phyloP scores from a whole-genome alignment of 2,888 invertebrate genomes.

The Rhingia rostrata region DNA sequence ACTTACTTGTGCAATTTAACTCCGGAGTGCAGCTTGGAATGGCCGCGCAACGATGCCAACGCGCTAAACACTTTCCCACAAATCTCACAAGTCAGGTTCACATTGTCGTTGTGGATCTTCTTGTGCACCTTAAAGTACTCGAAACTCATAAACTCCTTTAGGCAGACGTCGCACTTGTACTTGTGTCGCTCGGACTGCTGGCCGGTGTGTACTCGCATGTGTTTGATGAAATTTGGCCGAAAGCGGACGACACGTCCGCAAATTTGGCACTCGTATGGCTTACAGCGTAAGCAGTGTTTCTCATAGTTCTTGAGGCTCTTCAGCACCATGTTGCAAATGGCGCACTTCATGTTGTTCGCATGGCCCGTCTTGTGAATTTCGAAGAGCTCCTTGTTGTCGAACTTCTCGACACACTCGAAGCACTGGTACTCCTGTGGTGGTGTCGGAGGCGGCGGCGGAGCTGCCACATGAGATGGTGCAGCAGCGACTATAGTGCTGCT shows the following conservation, averaged over 20 bases:
- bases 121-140: constrained; percentile 85
- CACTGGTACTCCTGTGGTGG: constrained; percentile 79
- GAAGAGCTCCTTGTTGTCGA: constrained; percentile 81
- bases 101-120: constrained; percentile 85
- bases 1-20: constrained; percentile 83
- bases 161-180: constrained; percentile 84
- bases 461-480: constrained; percentile 30
- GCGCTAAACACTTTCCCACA: constrained; percentile 84
- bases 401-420: constrained; percentile 81
- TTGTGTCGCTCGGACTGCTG: constrained; percentile 83
- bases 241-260: constrained; percentile 82
- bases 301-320: constrained; percentile 83
- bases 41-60: constrained; percentile 81
- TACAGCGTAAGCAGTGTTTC: constrained; percentile 82
- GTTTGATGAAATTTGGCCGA: constrained; percentile 83
- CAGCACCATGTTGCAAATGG: constrained; percentile 82
- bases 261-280: constrained; percentile 83
- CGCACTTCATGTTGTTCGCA: constrained; percentile 83
- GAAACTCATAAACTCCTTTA: constrained; percentile 85
- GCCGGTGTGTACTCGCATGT: constrained; percentile 83
- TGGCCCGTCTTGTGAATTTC: constrained; percentile 82
- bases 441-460: constrained; percentile 75
- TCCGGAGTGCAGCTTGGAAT: constrained; percentile 82
- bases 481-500: constrained; percentile 53
- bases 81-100: constrained; percentile 84